These are phyloP conservation scores for Cephus cinctus DNA, from an alignment of 1,140 invertebrate species.

Conservation along the genomic window DNA sequence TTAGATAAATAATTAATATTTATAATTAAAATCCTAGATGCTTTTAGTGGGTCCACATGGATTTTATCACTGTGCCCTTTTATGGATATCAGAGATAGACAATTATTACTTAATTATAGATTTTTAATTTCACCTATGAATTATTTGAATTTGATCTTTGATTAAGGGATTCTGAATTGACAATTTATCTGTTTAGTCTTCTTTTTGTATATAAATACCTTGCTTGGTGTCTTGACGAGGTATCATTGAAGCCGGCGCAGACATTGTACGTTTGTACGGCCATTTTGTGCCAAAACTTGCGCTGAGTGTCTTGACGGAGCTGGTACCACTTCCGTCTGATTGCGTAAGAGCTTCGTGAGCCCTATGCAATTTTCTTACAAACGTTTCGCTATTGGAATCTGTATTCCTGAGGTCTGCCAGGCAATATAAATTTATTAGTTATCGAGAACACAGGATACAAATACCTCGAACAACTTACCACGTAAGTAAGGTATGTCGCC, in stretches of 20 bases:
- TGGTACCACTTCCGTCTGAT: constrained; percentile 61
- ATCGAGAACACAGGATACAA: neutral
- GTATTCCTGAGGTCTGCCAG: constrained; percentile 82
- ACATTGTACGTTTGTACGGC: constrained; percentile 93
- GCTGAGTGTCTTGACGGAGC: constrained; percentile 77
- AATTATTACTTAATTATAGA: too few species aligned
- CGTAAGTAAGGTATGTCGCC: constrained; percentile 79
- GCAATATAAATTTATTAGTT: constrained; percentile 7
- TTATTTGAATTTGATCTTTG: too few species aligned
- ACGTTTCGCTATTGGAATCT: constrained; percentile 85
- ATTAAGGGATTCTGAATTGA: neutral
- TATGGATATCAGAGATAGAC: too few species aligned
- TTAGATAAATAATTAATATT: too few species aligned
- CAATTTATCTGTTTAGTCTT: neutral
- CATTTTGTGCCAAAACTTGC: constrained; percentile 90
- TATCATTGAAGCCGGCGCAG: constrained; percentile 81
- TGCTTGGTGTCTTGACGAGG: constrained; percentile 74
- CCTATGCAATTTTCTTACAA: constrained; percentile 83
- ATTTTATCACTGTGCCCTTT: too few species aligned
- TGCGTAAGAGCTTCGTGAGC: constrained; percentile 86
- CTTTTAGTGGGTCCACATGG: too few species aligned
- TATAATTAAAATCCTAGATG: too few species aligned
- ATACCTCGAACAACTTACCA: constrained; percentile 61
- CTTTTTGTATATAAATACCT: constrained; percentile 55
- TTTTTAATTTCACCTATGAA: too few species aligned